phyloP scores from a whole-genome alignment of 2,113 vertebrate species.

The Pogona vitticeps region DNA sequence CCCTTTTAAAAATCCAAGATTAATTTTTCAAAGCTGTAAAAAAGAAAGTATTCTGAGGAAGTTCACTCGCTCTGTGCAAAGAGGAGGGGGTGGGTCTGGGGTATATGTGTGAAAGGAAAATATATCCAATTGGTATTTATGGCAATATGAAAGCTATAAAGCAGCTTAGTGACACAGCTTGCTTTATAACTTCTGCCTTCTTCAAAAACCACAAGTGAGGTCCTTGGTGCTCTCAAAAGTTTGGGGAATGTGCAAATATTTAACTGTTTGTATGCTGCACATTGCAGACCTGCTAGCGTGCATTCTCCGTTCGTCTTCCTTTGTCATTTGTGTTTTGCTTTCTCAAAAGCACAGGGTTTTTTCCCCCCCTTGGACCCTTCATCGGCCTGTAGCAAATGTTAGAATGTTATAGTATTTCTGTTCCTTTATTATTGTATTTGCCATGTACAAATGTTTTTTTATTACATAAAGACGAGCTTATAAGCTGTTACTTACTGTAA shows the following conservation, averaged over 20 bases:
- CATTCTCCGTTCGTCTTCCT: conserved; percentile 84
- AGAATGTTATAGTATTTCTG: conserved; percentile 83
- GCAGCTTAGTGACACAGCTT: conserved; percentile 70
- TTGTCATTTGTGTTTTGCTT: conserved; percentile 80
- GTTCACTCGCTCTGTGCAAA: conserved; percentile 55
- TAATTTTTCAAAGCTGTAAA: conserved; percentile 56
- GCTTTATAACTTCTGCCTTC: conserved; percentile 77
- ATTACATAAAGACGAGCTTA: conserved; percentile 86
- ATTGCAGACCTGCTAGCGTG: conserved; percentile 79
- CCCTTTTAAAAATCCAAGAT: conserved; percentile 45
- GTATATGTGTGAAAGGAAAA: conserved; percentile 51
- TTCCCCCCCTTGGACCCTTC: conserved; percentile 68
- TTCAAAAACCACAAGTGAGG: conserved; percentile 81
- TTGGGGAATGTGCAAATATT: conserved; percentile 95
- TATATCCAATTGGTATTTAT: conserved; percentile 63
- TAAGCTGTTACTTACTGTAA: conserved; percentile 97
- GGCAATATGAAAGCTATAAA: conserved; percentile 70
- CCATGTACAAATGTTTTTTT: conserved; percentile 81
- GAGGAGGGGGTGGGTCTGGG: conserved; percentile 9
- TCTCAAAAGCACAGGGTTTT: conserved; percentile 73
- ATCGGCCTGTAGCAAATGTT: conserved; percentile 82
- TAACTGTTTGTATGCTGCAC: conserved; percentile 86
- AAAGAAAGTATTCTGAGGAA: conserved; percentile 60
- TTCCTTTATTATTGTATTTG: conserved; percentile 86
- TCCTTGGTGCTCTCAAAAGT: conserved; percentile 82